Evolutionary conservation across 2,113 vertebrate genomes (phyloP), one percentile per base, ranked within the genome.

Genomic region (Gopherus evgoodei): DNA sequence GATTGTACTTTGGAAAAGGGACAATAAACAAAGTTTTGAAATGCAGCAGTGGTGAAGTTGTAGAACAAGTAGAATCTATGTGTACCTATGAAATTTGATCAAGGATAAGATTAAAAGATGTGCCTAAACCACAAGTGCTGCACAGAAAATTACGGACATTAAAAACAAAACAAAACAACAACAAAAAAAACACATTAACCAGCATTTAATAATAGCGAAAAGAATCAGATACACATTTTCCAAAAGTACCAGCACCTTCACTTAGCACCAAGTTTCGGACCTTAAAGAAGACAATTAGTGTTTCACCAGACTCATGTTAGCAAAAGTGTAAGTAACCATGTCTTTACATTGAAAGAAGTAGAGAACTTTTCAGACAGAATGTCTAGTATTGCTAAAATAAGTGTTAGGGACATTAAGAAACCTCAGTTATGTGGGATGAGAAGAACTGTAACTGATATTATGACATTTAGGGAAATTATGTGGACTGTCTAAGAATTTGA

Each of bases 401-500:
- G 54, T 72, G 82, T 85, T 90, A 96, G 92, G 96, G 96, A 94
- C 2, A 78, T 81, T 93, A 91, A 93, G 94, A 92, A 97, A 97
- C 79, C 96, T 94, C 96, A 95, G 87, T 95, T 95, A 80, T 56
- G 93, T 96, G 89, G 86, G 94, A 95, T 91, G 94, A 95, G 90
- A 92, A 95, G 92, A 98, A 94, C 54, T 85, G 91, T 95, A 95
- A 95, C 57, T 92, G 5, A 93, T 96, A 90, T 96, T 96, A 97
- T 97, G 91, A 94, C 96, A 96, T 97, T 94, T 94, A 79, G 87
- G 56, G 81, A 76, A 95, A 97, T 96, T 87, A 91, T 49, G 97
- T 95, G 92, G 97, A 93, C 96, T 97, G 94, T 84, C 81, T 90
- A 89, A 86, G 93, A 94, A 97, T 89, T 97, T 94, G 93, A 91